These are phyloP conservation scores for Drosophila anomalipes DNA, from an alignment of 2,888 invertebrate species.

Conservation along the genomic window DNA sequence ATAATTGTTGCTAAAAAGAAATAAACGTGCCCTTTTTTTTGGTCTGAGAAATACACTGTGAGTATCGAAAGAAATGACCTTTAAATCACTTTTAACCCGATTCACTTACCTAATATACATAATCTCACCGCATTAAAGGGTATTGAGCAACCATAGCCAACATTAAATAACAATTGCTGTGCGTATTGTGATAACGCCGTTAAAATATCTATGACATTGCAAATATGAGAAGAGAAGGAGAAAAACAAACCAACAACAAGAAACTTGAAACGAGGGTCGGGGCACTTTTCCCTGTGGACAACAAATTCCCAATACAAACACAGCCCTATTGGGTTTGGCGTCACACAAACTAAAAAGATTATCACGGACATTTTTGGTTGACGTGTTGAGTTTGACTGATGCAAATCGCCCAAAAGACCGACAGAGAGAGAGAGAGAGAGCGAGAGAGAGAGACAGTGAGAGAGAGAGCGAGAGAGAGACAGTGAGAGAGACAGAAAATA, in stretches of 20 bases:
- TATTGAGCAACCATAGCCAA: background rate
- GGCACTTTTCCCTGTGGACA: background rate
- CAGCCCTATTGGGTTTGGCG: constrained; percentile 3
- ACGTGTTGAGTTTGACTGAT: constrained; percentile 24
- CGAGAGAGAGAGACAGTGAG: background rate
- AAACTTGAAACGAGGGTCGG: constrained; percentile 10
- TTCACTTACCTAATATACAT: background rate
- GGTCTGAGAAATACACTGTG: background rate
- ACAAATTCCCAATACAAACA: background rate
- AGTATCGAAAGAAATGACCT: background rate
- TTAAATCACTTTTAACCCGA: background rate
- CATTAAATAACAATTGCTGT: constrained; percentile 1
- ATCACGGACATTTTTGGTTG: constrained; percentile 59
- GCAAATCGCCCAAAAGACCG: constrained; percentile 48
- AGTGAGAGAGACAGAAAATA: background rate
- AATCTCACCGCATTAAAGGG: background rate
- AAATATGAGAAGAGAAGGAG: constrained; percentile 10
- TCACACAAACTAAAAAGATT: constrained; percentile 48
- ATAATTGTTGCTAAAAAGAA: constrained; percentile 15
- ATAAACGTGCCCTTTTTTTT: background rate
- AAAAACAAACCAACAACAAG: background rate
- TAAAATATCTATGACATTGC: constrained; percentile 22
- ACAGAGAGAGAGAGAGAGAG: constrained; percentile 2
- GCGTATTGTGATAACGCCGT: constrained; percentile 28
- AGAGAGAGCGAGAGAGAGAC: constrained; percentile 1